Evolutionary conservation across 2,888 invertebrate genomes (phyloP).

Genomic region (Trachelus tabidus): DNA sequence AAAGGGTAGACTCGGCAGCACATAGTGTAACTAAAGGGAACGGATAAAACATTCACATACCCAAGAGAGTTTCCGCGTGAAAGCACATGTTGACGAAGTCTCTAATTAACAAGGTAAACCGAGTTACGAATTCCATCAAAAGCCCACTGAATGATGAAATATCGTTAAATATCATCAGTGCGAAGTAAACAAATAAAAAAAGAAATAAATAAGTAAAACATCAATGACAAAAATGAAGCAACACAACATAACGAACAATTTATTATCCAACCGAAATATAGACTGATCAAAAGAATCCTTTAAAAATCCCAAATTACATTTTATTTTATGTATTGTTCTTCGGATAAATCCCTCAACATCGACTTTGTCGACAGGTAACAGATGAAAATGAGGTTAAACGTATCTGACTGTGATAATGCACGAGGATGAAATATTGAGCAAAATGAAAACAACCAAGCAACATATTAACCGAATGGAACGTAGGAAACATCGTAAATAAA

Average conservation of each 20-base stretch:
- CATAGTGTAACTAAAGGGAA: background rate
- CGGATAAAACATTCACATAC: background rate
- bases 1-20: background rate
- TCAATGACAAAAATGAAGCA: background rate
- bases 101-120: background rate
- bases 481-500: background rate
- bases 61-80: background rate
- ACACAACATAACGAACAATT: background rate
- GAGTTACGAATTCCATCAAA: background rate
- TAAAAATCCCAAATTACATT: background rate
- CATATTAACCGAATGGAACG: background rate
- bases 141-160: background rate
- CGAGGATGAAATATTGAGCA: conserved; percentile 9
- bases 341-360: background rate
- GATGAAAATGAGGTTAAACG: background rate
- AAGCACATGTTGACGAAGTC: background rate
- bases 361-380: background rate
- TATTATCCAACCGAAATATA: background rate
- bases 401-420: background rate
- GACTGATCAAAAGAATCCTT: background rate
- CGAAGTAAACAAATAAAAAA: background rate
- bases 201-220: background rate
- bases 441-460: background rate
- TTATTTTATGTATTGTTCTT: background rate
- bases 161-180: background rate